These are phyloP conservation scores for Mandrillus leucophaeus DNA, from an alignment of 2,113 vertebrate species.

Conservation along the genomic window DNA sequence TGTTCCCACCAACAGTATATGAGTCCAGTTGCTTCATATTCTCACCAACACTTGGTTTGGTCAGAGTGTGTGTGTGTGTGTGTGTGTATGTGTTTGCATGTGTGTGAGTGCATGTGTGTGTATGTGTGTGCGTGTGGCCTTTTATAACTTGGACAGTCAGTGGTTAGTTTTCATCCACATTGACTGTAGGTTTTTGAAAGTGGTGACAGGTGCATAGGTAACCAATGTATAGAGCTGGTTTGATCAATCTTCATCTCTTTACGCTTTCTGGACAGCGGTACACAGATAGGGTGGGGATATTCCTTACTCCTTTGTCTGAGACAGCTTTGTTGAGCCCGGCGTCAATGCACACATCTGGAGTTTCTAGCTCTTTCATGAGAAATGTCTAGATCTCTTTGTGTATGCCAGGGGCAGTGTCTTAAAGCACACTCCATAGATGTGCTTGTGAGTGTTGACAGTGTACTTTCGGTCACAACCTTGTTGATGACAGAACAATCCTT, in stretches of 20 bases:
- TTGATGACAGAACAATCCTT: slow-evolving; percentile 92
- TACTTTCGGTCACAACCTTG: slow-evolving; percentile 93
- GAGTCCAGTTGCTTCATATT: not conserved
- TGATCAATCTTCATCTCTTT: slow-evolving; percentile 90
- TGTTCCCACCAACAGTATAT: not conserved
- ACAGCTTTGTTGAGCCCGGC: slow-evolving; percentile 93
- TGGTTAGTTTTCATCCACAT: not conserved
- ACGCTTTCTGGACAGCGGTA: slow-evolving; percentile 88
- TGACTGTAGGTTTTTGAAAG: slow-evolving; percentile 86
- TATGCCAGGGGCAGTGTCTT: slow-evolving; percentile 90
- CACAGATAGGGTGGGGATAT: slow-evolving; percentile 88
- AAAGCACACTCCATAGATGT: slow-evolving; percentile 92
- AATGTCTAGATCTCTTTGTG: slow-evolving; percentile 95
- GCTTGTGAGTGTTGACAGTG: slow-evolving; percentile 92
- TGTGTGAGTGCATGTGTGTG: not conserved
- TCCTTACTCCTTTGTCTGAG: slow-evolving; percentile 92
- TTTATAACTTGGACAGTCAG: not conserved
- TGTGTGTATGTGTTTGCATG: not conserved
- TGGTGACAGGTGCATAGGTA: slow-evolving; percentile 88
- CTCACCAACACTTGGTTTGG: not conserved
- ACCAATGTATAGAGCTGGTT: slow-evolving; percentile 91
- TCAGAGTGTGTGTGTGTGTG: not conserved
- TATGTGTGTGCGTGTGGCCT: not conserved
- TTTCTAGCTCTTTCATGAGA: slow-evolving; percentile 93
- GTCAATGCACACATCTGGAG: slow-evolving; percentile 90